Evolutionary conservation across 2,113 vertebrate genomes (phyloP), one percentile per base, ranked within the genome.

Genomic region (Dryoscopus gambensis): DNA sequence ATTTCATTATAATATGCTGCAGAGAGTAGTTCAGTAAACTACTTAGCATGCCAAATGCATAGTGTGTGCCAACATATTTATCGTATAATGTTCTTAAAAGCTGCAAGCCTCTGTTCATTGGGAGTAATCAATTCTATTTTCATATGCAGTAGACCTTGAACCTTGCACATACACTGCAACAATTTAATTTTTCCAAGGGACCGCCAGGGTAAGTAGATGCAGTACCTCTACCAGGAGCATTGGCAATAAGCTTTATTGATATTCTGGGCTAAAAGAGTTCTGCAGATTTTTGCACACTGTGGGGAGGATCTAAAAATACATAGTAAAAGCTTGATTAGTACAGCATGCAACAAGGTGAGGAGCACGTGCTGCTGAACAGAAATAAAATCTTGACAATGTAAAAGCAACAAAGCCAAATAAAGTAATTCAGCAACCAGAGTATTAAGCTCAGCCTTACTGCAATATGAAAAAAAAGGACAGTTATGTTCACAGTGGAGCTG

Each of bases 1-100:
- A 88, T 97, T 97, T 97, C 85, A 93, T 97, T 96, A 97, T 96
- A 97, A 95, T 89, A 79, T 81, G 92, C 89, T 93, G 56, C 56
- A 83, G 62, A 64, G 87, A 92, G 93, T 90, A 97, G 84, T 67
- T 96, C 71, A 75, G 63, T 92, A 70, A 94, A 94, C 92, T 95
- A 63, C 70, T 97, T 95, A 96, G 64, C 79, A 95, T 87, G 96
- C 79, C 75, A 87, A 92, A 82, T 87, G 95, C 87, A 81, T 40
- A 59, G 84, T 42, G n/a, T 63, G 60, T 59, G 86, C 76, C 92
- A 93, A 89, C 82, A 73, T 95, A 91, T 95, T 97, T 97, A 82
- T 90, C 8, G 3, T 93, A 78, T 84, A 95, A 93, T 96, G 86
- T 78, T 89, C 90, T 94, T 94, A 94, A 96, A 80, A 90, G 92